Conservation (phyloP, 2,797 vertebrate genomes). For the Natrix natrix region DNA sequence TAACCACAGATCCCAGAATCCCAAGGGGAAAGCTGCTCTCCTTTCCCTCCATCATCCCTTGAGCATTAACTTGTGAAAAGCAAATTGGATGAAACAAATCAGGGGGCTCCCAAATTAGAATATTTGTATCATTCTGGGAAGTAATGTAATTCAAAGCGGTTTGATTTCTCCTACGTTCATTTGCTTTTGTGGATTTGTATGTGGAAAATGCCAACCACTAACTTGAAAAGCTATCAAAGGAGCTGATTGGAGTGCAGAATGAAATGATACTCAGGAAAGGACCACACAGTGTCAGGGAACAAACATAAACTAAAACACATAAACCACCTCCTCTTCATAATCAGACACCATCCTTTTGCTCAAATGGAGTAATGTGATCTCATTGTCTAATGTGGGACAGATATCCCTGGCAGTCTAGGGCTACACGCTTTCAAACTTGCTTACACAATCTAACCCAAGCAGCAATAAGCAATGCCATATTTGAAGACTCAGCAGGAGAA, state of each 20-base stretch:
- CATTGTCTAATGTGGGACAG: neutral
- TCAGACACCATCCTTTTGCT: neutral
- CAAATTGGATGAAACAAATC: neutral
- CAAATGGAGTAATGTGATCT: neutral
- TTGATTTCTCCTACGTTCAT: neutral
- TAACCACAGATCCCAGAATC: neutral
- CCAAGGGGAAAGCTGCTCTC: neutral
- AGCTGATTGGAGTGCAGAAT: neutral
- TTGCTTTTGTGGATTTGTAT: neutral
- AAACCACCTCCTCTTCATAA: neutral
- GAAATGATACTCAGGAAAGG: constrained; percentile 3
- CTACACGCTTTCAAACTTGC: neutral
- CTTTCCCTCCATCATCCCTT: neutral
- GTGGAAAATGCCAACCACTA: neutral
- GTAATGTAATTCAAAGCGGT: neutral
- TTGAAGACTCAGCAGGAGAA: constrained; percentile 5
- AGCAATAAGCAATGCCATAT: constrained; percentile 12
- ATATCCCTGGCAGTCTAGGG: constrained; percentile 9
- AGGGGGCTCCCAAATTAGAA: neutral
- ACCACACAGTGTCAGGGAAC: constrained; percentile 3
- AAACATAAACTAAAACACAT: neutral
- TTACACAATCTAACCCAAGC: neutral
- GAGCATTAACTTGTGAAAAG: neutral
- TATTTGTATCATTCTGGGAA: neutral
- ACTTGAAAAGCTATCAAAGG: neutral